Evolutionary conservation across 2,113 vertebrate species (phyloP), one percentile per base, ranked within the genome.

Genomic region (Microcebus ravelobensis): DNA sequence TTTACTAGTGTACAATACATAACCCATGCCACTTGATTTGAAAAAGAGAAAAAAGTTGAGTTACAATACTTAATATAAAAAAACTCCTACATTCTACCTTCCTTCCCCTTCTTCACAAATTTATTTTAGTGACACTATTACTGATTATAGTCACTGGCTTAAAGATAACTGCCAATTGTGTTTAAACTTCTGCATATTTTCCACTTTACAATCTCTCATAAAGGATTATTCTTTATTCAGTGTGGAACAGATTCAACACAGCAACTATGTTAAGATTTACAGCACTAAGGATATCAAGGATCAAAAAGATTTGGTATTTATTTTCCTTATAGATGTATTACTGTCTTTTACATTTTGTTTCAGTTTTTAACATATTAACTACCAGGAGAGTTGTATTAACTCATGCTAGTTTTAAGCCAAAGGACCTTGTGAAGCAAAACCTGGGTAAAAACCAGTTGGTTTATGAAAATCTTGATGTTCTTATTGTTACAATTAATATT

Each of bases 131-230:
- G 61, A 48, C 27, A 93, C 27, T n/a, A 55, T 45, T 74, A 86
- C 15, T 90, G 8, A 87, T 48, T 94, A 82, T 25, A 80, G 36
- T 63, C 59, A 94, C 29, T 92, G 18, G 18, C 34, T 92, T 94
- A 94, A 88, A 74, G 3, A 61, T 82, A 92, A 88, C 27, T 79
- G 21, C 36, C n/a, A 68, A 86, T 1, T 87, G 14, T 59, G 34
- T 65, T 82, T 71, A 96, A 95, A 94, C 7, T 74, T 67, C 31
- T 93, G 34, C 34, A 71, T 95, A 73, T 45, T 94, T 94, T 63
- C 31, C 48, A 74, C 34, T 52, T 55, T 85, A 42, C 2, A 90
- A 36, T 59, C 61, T 63, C 50, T 92, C 81, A 77, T 59, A 93
- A 79, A 82, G 23, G 25, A 70, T 79, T 91, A 82, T 48, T 91